Percentiles rank a stretch among this genome's conserved stretches.
phyloP scores from a whole-genome alignment of 2,113 vertebrate genomes.

The Leuciscus idus region DNA sequence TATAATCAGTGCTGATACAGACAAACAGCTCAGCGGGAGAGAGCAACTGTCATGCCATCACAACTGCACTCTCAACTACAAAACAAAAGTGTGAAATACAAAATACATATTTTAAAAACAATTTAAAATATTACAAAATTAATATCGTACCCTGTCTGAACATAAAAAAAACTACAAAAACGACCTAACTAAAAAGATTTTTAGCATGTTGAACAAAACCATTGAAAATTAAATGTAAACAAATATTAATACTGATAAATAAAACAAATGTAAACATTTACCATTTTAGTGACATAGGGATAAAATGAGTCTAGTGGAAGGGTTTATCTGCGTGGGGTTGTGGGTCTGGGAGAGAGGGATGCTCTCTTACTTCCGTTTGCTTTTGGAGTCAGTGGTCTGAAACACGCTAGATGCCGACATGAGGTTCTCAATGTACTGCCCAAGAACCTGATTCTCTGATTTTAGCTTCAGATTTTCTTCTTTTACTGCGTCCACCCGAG shows the following conservation, averaged over 20 bases:
- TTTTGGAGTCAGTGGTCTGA: slow-evolving; percentile 97
- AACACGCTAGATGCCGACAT: slow-evolving; percentile 80
- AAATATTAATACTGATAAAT: slow-evolving; percentile 40
- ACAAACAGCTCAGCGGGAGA: slow-evolving; percentile 22
- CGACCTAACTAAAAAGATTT: neutral
- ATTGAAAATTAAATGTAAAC: neutral
- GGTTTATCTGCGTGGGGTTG: neutral
- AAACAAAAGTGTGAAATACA: slow-evolving; percentile 11
- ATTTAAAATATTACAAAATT: neutral
- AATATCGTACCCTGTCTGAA: neutral
- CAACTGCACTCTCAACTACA: slow-evolving; percentile 23
- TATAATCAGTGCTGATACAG: slow-evolving; percentile 20
- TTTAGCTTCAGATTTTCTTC: slow-evolving; percentile 99
- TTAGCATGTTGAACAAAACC: neutral
- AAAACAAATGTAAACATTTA: slow-evolving; percentile 50
- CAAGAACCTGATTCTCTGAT: slow-evolving; percentile 99
- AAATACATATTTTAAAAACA: slow-evolving; percentile 11
- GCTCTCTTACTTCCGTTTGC: slow-evolving; percentile 69
- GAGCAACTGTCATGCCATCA: slow-evolving; percentile 25
- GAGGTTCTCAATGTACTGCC: slow-evolving; percentile 61
- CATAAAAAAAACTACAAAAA: neutral
- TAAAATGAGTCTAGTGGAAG: neutral
- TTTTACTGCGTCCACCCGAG: slow-evolving; percentile 72
- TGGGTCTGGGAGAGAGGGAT: neutral
- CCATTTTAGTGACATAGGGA: slow-evolving; percentile 19